These are phyloP conservation scores for Callospermophilus lateralis DNA, from an alignment of 2,113 vertebrate genomes.

Conservation along the genomic window DNA sequence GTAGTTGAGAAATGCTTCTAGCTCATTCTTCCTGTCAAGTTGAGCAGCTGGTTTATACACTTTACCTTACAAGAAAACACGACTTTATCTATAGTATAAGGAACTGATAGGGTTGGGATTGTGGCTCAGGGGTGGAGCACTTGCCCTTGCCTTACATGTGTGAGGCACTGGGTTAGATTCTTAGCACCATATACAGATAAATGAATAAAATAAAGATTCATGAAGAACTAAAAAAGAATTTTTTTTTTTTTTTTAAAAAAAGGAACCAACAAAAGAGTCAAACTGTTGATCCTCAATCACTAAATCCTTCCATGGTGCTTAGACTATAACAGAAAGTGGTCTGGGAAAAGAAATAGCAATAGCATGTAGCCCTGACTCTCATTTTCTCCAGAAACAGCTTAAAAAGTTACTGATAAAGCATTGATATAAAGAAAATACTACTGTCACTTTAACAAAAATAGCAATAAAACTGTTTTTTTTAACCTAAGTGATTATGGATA, in stretches of 20 bases:
- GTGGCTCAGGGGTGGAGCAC: no score
- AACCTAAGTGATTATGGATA: neutral
- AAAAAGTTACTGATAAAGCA: constrained; percentile 5
- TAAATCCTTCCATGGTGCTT: neutral
- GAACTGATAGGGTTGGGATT: neutral
- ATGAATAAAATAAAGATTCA: no score
- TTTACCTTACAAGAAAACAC: constrained; percentile 8
- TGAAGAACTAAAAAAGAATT: no score
- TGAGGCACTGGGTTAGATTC: no score
- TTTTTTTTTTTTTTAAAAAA: no score
- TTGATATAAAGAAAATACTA: neutral
- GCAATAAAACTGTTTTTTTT: neutral
- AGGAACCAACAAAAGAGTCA: neutral
- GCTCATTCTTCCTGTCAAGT: neutral
- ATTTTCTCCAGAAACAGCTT: neutral
- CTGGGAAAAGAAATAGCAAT: neutral
- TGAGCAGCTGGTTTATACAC: neutral
- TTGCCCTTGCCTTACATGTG: no score
- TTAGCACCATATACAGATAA: no score
- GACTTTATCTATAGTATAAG: neutral
- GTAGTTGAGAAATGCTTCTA: constrained; percentile 74
- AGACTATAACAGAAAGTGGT: neutral
- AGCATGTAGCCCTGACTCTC: neutral
- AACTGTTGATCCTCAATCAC: neutral
- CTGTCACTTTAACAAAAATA: constrained; percentile 4